phyloP scores from a whole-genome alignment of 2,888 invertebrate species.

The Cabera pusaria region DNA sequence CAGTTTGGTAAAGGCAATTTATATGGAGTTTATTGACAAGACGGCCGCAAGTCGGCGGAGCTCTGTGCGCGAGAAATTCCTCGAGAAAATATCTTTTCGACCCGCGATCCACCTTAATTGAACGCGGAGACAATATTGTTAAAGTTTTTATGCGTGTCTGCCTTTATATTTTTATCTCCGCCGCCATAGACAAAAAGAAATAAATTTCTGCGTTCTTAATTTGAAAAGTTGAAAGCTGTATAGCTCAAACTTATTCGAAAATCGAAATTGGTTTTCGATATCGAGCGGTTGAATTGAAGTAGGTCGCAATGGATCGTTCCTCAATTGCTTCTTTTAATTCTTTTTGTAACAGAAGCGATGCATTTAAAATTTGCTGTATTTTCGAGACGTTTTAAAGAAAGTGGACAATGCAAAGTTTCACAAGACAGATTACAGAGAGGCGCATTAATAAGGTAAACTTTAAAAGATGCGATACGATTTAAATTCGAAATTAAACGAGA shows the following conservation, averaged over 20 bases:
- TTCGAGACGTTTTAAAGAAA: constrained; percentile 62
- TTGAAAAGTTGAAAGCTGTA: constrained; percentile 26
- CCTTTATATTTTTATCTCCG: constrained; percentile 37
- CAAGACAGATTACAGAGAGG: constrained; percentile 76
- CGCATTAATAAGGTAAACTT: constrained; percentile 68
- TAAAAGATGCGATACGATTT: constrained; percentile 46
- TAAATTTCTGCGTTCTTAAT: constrained; percentile 27
- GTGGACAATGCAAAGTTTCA: constrained; percentile 74
- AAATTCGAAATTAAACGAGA: no score
- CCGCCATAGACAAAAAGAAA: constrained; percentile 27
- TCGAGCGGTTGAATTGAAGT: no score
- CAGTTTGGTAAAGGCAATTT: constrained; percentile 76
- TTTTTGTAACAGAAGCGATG: constrained; percentile 4
- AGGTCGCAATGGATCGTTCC: constrained; percentile 11
- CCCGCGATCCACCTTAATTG: constrained; percentile 68
- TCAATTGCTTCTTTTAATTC: constrained; percentile 12
- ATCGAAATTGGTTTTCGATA: constrained; percentile 22
- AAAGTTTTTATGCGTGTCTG: constrained; percentile 51
- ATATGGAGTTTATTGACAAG: constrained; percentile 82
- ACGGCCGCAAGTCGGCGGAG: constrained; percentile 49
- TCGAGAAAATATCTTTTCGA: constrained; percentile 61
- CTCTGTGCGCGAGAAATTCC: constrained; percentile 67
- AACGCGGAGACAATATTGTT: constrained; percentile 72
- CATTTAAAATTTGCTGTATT: constrained; percentile 31
- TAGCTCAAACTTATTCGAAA: constrained; percentile 18